Percentiles rank a stretch among this genome's conserved stretches.
These are phyloP conservation scores for Chaetophractus vellerosus DNA, from an alignment of 2,797 vertebrate species.

Conservation along the genomic window DNA sequence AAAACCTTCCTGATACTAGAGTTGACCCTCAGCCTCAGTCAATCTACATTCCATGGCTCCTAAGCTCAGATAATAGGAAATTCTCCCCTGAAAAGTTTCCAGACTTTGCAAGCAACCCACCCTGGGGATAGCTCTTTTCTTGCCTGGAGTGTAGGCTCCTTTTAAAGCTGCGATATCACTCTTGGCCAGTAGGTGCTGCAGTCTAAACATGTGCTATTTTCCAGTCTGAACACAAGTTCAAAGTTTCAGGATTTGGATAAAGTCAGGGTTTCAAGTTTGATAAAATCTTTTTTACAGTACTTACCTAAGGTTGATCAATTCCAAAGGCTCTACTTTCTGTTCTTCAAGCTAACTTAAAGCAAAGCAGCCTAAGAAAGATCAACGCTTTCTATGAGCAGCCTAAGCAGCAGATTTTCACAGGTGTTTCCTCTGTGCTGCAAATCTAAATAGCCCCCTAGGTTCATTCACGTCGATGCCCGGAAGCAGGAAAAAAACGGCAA, in stretches of 20 bases:
- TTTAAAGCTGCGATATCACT: neutral
- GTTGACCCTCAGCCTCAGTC: neutral
- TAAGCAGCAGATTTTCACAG: slow-evolving; percentile 44
- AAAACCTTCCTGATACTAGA: neutral
- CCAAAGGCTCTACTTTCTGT: slow-evolving; percentile 55
- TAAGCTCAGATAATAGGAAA: neutral
- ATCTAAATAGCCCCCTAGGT: slow-evolving; percentile 41
- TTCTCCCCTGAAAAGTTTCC: neutral
- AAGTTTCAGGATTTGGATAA: slow-evolving; percentile 39
- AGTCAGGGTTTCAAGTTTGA: slow-evolving; percentile 46
- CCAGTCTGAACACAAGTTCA: neutral
- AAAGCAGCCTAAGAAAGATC: neutral
- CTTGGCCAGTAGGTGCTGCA: slow-evolving; percentile 77
- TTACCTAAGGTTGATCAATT: slow-evolving; percentile 29
- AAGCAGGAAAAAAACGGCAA: neutral
- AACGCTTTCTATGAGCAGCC: neutral
- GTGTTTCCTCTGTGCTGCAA: slow-evolving; percentile 64
- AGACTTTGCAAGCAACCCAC: neutral
- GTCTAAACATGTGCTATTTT: neutral
- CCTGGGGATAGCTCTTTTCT: neutral
- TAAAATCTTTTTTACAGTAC: neutral
- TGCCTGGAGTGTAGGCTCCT: fast-evolving
- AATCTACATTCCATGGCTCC: neutral
- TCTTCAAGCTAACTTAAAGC: slow-evolving; percentile 43
- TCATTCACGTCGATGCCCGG: slow-evolving; percentile 32